Conservation (phyloP, 30 jellyfish, hydroid and myxozoan species). For the Chrysaora quinquecirrha region DNA sequence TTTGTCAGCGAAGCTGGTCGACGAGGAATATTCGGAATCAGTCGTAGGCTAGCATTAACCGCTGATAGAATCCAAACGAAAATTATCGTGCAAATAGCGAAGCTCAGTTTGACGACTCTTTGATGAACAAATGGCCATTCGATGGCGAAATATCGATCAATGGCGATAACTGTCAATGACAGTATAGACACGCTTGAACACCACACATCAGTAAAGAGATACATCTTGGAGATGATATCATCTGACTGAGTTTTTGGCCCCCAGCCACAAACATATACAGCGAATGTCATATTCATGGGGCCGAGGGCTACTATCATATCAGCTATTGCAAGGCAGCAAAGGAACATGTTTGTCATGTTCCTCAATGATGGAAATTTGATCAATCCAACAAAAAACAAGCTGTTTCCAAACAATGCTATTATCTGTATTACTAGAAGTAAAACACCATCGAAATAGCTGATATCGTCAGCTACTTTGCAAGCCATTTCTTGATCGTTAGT, state of each 20-base stretch:
- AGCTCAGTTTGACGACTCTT: slow-evolving; percentile 33
- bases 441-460: slow-evolving; percentile 41
- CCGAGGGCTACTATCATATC: slow-evolving; percentile 77
- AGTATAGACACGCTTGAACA: slow-evolving; percentile 69
- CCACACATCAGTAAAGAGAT: slow-evolving; percentile 64
- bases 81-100: slow-evolving; percentile 54
- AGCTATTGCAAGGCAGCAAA: slow-evolving; percentile 66
- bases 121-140: slow-evolving; percentile 85
- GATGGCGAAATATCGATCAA: slow-evolving; percentile 86
- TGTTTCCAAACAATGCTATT: slow-evolving; percentile 68
- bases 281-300: slow-evolving; percentile 80
- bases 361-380: slow-evolving; percentile 65
- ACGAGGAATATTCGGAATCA: slow-evolving; percentile 8
- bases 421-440: slow-evolving; percentile 45
- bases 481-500: too few relatives aligned
- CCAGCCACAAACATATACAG: slow-evolving; percentile 63
- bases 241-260: slow-evolving; percentile 39
- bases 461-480: slow-evolving; percentile 9
- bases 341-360: slow-evolving; percentile 68
- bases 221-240: slow-evolving; percentile 13
- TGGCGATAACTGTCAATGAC: slow-evolving; percentile 80
- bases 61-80: slow-evolving; percentile 65
- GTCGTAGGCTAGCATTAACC: slow-evolving; percentile 4
- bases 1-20: slow-evolving; percentile 21
- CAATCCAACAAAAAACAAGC: slow-evolving; percentile 72